A percentile compares a stretch with the other conserved stretches of the same genome.
phyloP scores from a whole-genome alignment of 1,140 invertebrate genomes.

The Euborellia annulipes region DNA sequence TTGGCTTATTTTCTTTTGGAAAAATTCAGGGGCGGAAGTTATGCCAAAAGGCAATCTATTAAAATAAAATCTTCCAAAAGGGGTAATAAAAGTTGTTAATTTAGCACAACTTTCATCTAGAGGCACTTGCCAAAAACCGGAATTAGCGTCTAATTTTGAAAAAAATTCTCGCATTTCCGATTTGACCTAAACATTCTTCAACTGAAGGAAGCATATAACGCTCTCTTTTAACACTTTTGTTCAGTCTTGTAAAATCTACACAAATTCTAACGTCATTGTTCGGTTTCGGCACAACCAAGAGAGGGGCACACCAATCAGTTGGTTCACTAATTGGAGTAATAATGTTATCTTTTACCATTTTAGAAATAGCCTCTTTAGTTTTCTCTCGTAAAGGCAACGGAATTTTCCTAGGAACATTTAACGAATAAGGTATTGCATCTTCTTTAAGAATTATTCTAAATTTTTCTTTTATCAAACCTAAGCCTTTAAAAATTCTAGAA shows the following conservation, averaged over 20 bases:
- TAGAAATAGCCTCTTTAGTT: constrained; percentile 16
- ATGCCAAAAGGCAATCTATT: constrained; percentile 14
- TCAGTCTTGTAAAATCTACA: constrained; percentile 24
- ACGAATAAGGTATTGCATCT: constrained; percentile 2
- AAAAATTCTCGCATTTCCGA: constrained; percentile 7
- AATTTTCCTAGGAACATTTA: constrained; percentile 16
- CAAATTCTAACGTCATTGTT: constrained; percentile 23
- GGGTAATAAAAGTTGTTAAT: constrained; percentile 16
- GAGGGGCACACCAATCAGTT: constrained; percentile 26
- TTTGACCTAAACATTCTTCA: not conserved
- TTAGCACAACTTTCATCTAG: constrained; percentile 9
- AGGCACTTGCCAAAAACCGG: constrained; percentile 14
- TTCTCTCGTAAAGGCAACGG: constrained; percentile 19
- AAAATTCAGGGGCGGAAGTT: constrained; percentile 11
- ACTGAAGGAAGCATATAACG: constrained; percentile 8
- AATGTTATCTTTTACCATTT: constrained; percentile 15
- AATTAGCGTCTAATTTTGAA: constrained; percentile 14
- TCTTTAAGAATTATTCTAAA: constrained; percentile 1
- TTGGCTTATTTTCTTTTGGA: constrained; percentile 3
- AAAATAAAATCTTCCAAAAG: constrained; percentile 14
- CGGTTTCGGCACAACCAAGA: constrained; percentile 25
- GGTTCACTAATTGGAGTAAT: constrained; percentile 21
- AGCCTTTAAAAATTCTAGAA: constrained; percentile 1
- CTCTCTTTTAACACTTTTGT: constrained; percentile 18
- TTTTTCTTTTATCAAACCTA: constrained; percentile 1